Base-by-base conservation (phyloP, 2,113 vertebrate genomes). In the Gobius niger region DNA sequence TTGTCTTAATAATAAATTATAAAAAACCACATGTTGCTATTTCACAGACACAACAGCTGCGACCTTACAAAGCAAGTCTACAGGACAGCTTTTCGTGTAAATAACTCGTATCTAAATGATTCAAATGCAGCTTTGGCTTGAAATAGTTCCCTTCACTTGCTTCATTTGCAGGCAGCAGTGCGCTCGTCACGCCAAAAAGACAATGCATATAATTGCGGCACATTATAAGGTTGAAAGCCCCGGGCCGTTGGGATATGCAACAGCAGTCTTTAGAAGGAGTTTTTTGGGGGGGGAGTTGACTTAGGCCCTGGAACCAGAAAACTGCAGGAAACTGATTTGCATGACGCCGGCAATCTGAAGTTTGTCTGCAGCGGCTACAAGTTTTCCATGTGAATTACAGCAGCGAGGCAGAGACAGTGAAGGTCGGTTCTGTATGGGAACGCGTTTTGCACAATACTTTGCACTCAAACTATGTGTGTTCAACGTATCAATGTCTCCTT, bases 241-340 rank as follows among this genome's bases (percentile, higher is more conserved):
- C 8, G 57, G 1, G 68, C 67, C 65, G 75, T 56, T 41, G 75
- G 70, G 78, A 76, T 73, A 73, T 54, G 66, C 77, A 79, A 63
- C 69, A 74, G 67, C 40, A 60, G 79, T 53, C 54, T 70, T 70
- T 67, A 68, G 60, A 62, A 54, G 71, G 51, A 73, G 42, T 0
- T 57, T 34, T 34, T 34, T 34, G 3, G 3, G 47, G 68, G 57
- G 68, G 14, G 54, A 59, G 75, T 14, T 62, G 60, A 61, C 62
- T 63, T 46, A 11, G 42, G 47, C 68, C 44, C 64, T 82, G 68
- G 67, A 69, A 73, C 66, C 73, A 65, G 51, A 16, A 44, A 40
- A 76, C 72, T 81, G 56, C 63, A 63, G 70, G 72, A 75, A 68
- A 59, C 59, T 71, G 47, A 89, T 90, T 88, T 85, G 77, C 82